A percentile compares a stretch with the other conserved stretches of the same genome.
phyloP scores from a whole-genome alignment of 2,113 vertebrate genomes.

The Sebastes schlegelii region DNA sequence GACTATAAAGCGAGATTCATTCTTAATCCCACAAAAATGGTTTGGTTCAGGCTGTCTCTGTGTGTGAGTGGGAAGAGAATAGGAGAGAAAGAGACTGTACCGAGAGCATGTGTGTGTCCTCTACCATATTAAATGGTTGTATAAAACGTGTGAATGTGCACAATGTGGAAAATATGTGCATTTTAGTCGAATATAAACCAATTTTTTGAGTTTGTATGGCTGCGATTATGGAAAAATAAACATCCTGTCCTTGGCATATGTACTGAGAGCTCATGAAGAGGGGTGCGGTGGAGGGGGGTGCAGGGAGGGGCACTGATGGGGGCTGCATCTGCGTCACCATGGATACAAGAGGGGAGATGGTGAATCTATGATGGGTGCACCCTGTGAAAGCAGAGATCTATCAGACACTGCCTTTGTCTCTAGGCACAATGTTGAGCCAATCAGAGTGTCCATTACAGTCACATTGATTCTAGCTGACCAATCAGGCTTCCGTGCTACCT shows the following conservation, averaged over 20 bases:
- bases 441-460: conserved; percentile 55
- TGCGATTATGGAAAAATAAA: conserved; percentile 13
- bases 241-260: conserved; percentile 47
- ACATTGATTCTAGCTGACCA: conserved; percentile 55
- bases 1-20: conserved; percentile 61
- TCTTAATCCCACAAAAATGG: conserved; percentile 58
- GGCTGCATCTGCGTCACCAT: conserved; percentile 71
- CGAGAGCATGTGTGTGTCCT: not conserved
- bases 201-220: not conserved
- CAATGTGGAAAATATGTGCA: not conserved
- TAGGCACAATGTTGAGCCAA: conserved; percentile 69
- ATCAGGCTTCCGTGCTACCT: conserved; percentile 55
- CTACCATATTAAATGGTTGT: not conserved
- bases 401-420: conserved; percentile 68
- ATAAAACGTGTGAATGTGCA: not conserved
- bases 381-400: conserved; percentile 49
- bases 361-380: conserved; percentile 67
- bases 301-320: conserved; percentile 45
- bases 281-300: conserved; percentile 37
- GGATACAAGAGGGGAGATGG: conserved; percentile 61
- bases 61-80: conserved; percentile 1
- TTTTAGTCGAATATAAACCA: not conserved
- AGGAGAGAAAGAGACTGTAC: not conserved
- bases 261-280: conserved; percentile 35
- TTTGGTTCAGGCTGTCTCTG: conserved; percentile 23